phyloP scores from a whole-genome alignment of 2,113 vertebrate species.

The Bubalus kerabau region DNA sequence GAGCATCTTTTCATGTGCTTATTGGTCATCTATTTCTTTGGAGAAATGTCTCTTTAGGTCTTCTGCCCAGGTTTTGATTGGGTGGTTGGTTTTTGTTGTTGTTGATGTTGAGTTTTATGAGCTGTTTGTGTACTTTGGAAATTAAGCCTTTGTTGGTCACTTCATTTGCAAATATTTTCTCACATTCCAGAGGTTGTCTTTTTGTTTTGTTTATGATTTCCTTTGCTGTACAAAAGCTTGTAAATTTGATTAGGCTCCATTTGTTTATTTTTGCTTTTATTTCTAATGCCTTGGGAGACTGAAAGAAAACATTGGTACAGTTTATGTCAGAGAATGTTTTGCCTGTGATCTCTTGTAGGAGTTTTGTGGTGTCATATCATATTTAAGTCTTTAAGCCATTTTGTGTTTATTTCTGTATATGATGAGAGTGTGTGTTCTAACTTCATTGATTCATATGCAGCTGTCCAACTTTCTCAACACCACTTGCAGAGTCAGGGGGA shows the following conservation, averaged over 20 bases:
- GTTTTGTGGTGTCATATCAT: background rate
- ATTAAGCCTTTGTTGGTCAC: background rate
- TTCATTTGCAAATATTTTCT: background rate
- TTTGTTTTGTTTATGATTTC: background rate
- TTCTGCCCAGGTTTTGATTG: background rate
- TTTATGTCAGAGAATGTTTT: background rate
- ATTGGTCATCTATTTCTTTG: background rate
- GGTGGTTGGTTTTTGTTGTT: background rate
- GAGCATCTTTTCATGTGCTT: background rate
- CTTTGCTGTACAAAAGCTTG: background rate
- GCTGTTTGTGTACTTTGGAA: background rate
- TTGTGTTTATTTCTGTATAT: background rate
- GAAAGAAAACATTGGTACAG: background rate
- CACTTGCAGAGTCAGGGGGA: background rate
- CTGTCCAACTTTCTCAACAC: background rate
- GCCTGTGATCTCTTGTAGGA: background rate
- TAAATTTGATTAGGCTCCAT: background rate
- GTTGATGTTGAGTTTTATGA: background rate
- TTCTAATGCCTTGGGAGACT: background rate
- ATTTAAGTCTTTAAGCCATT: background rate
- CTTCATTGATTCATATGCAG: background rate
- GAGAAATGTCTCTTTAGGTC: background rate
- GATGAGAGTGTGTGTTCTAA: background rate
- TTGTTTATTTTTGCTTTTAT: background rate
- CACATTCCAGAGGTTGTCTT: background rate